Conservation (phyloP, 2,888 invertebrate genomes). For the Andrena flavipes region DNA sequence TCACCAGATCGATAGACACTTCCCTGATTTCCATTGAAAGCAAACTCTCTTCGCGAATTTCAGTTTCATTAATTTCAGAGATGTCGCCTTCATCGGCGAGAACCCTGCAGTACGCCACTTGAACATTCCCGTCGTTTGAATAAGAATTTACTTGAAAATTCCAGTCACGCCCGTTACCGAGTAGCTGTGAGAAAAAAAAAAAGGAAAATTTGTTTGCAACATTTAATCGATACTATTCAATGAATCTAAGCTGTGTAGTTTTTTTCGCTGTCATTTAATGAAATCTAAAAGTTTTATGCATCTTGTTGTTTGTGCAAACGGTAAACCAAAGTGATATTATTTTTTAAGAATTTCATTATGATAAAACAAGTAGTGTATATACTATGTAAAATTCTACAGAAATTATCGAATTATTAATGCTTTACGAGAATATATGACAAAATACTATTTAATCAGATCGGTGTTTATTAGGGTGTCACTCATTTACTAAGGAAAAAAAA, state of each 20-base stretch:
- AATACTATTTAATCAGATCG: too few species aligned
- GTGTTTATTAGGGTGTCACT: too few species aligned
- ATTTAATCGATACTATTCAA: slow-evolving; percentile 65
- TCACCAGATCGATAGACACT: slow-evolving; percentile 68
- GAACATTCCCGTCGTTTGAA: slow-evolving; percentile 60
- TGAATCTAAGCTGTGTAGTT: slow-evolving; percentile 54
- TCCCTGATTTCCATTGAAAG: slow-evolving; percentile 74
- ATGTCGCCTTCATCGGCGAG: slow-evolving; percentile 58
- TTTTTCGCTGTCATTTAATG: background rate
- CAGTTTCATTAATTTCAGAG: slow-evolving; percentile 75
- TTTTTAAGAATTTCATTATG: too few species aligned
- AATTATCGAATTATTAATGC: too few species aligned
- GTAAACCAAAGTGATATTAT: background rate
- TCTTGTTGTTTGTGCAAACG: background rate
- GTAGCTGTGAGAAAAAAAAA: slow-evolving; percentile 53
- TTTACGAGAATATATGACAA: too few species aligned
- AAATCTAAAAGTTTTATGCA: slow-evolving; percentile 15
- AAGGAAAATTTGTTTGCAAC: slow-evolving; percentile 64
- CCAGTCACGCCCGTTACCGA: slow-evolving; percentile 66
- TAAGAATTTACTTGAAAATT: slow-evolving; percentile 67
- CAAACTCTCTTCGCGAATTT: slow-evolving; percentile 71
- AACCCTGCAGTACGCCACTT: slow-evolving; percentile 57
- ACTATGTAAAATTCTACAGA: too few species aligned
- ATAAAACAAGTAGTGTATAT: too few species aligned
- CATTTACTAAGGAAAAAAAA: too few species aligned